Percentiles rank a stretch among this genome's conserved stretches.
Conservation (phyloP, 2,797 vertebrate species). For the Rachycentron canadum region DNA sequence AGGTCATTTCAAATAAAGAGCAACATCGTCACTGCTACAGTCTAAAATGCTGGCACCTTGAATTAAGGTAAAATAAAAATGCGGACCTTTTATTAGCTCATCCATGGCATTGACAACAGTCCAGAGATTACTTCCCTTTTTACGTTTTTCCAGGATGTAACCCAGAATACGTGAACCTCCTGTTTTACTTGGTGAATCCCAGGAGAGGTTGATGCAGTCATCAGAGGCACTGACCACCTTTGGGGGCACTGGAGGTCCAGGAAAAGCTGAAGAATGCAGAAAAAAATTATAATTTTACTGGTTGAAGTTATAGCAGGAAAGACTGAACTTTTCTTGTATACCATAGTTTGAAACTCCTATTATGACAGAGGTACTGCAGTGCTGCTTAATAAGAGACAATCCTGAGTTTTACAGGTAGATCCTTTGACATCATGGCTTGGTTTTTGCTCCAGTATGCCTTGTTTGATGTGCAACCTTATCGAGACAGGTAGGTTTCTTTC, state of each 20-base stretch:
- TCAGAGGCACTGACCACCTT: constrained; percentile 82
- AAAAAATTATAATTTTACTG: background rate
- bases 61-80: background rate
- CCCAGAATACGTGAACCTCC: constrained; percentile 86
- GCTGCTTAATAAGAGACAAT: background rate
- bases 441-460: background rate
- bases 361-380: background rate
- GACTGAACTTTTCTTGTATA: fast-evolving
- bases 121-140: constrained; percentile 89
- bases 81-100: constrained; percentile 82
- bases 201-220: constrained; percentile 84
- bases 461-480: too few species aligned
- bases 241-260: constrained; percentile 86
- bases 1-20: constrained; percentile 26
- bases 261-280: constrained; percentile 79
- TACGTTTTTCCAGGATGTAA: constrained; percentile 90
- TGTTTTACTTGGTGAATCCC: constrained; percentile 82
- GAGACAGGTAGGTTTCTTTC: background rate
- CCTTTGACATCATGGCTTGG: too few species aligned
- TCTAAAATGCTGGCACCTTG: background rate
- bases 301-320: background rate
- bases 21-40: background rate
- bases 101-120: constrained; percentile 78
- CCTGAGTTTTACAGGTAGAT: background rate
- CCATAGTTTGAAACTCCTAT: background rate